phyloP scores from a whole-genome alignment of 2,113 vertebrate species.

The Megalops atlanticus region DNA sequence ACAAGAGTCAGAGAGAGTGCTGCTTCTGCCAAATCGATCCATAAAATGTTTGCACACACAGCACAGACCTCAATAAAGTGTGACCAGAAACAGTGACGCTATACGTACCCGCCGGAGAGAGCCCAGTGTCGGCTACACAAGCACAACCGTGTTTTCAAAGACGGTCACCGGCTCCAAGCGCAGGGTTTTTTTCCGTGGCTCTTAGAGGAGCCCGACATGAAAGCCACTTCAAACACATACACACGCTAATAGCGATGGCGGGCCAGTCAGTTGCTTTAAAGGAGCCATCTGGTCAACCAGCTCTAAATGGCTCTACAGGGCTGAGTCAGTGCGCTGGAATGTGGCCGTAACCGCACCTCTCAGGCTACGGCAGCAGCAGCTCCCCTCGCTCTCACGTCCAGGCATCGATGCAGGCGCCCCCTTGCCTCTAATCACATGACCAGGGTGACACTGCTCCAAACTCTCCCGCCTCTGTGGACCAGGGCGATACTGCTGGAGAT shows the following conservation, averaged over 20 bases:
- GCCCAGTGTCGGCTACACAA: background rate
- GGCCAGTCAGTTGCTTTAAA: background rate
- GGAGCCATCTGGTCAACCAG: conserved; percentile 17
- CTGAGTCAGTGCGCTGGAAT: conserved; percentile 33
- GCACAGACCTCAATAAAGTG: background rate
- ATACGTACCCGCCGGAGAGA: background rate
- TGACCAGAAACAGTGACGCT: background rate
- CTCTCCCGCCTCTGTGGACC: too few relatives aligned
- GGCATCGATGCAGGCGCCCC: background rate
- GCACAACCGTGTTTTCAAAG: background rate
- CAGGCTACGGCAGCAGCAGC: background rate
- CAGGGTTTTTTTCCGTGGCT: background rate
- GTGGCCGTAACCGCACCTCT: background rate
- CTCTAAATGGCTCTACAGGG: conserved; percentile 6
- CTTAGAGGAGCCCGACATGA: background rate
- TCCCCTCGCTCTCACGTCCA: background rate
- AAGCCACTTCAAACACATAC: background rate
- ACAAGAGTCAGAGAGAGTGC: background rate
- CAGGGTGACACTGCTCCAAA: too few relatives aligned
- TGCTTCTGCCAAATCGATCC: background rate
- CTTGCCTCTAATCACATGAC: too few relatives aligned
- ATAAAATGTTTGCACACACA: too few relatives aligned
- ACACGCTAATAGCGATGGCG: background rate
- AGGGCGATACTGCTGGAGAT: too few relatives aligned
- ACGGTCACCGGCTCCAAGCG: background rate